Conservation (phyloP, 2,113 vertebrate species). For the Thryonomys swinderianus region DNA sequence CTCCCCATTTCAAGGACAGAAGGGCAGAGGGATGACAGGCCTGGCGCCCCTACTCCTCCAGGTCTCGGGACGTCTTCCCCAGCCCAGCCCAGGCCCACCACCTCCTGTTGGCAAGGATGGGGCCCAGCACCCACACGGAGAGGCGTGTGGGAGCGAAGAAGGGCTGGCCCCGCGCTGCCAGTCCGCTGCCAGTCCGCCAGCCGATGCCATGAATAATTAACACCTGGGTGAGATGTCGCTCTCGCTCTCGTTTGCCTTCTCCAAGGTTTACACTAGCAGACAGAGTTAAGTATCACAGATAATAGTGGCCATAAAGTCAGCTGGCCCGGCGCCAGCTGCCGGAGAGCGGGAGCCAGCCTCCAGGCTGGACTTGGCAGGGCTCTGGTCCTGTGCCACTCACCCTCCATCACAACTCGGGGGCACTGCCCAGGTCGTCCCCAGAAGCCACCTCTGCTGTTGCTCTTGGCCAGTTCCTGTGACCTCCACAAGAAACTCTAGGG, state of each 20-base stretch:
- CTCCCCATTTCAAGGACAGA: background rate
- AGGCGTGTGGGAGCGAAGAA: conserved; percentile 1
- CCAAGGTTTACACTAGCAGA: conserved; percentile 89
- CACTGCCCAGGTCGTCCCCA: background rate
- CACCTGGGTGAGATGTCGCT: conserved; percentile 81
- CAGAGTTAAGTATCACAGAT: conserved; percentile 82
- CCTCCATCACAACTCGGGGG: conserved; percentile 48
- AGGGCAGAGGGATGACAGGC: background rate
- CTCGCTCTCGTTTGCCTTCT: conserved; percentile 87
- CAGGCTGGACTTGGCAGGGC: background rate
- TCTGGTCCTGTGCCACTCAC: conserved; percentile 3
- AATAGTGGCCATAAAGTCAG: conserved; percentile 69
- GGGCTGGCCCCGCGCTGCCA: conserved; percentile 36
- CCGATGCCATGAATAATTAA: conserved; percentile 88
- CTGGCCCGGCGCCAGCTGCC: conserved; percentile 61
- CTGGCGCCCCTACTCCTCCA: background rate
- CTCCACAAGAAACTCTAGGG: background rate
- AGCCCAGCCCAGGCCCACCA: background rate
- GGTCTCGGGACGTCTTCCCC: background rate
- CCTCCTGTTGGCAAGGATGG: background rate
- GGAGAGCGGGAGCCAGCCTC: background rate
- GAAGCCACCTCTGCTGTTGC: conserved; percentile 39
- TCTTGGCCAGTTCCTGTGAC: conserved; percentile 1
- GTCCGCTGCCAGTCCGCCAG: conserved; percentile 35
- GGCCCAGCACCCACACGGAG: conserved; percentile 6